Base-by-base conservation (phyloP, 2,797 vertebrate genomes). In the Bovichtus diacanthus region DNA sequence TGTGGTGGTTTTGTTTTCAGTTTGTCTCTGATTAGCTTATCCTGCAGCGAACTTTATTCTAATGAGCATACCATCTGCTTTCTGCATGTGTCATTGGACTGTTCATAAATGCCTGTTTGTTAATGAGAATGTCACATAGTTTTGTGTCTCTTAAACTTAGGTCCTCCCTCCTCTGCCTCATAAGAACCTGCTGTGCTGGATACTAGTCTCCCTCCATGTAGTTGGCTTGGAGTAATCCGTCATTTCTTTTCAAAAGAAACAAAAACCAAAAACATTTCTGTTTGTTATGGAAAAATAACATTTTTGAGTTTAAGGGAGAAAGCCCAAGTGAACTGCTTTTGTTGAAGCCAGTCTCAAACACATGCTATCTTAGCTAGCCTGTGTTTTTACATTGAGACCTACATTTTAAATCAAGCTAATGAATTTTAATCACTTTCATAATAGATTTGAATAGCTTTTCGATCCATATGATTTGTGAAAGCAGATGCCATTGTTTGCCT, bases 91-190 rank as follows among this genome's bases (percentile, higher is more conserved):
- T 97, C 97, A 99, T 98, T 96, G 97, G 96, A 98, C 95, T 98
- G 97, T 98, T 98, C 97, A 97, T 96, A 98, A 97, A 97, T 97
- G 97, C 97, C 95, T 98, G 97, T 97, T 97, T 95, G 97, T 95
- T 97, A 98, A 97, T 97, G 96, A 97, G 97, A 98, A 97, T 97
- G 97, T 97, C 97, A 96, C 97, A 96, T 97, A 98, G 96, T 97
- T 97, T 89, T 96, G 96, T 97, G 97, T 98, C 96, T 96, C 93
- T 97, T 96, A 95, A 97, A 97, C 96, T 94, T 96, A 98, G 97
- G 96, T 98, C 96, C 89, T 97, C 95, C 95, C 96, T 97, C 96
- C 95, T 97, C 96, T 97, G 96, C 96, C 96, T 97, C 96, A 96
- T 97, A 96, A 92, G 94, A 96, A 97, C 96, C 96, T 96, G 97